These are phyloP conservation scores for Coleophora flavipennella DNA, from an alignment of 2,888 invertebrate species.

Conservation along the genomic window DNA sequence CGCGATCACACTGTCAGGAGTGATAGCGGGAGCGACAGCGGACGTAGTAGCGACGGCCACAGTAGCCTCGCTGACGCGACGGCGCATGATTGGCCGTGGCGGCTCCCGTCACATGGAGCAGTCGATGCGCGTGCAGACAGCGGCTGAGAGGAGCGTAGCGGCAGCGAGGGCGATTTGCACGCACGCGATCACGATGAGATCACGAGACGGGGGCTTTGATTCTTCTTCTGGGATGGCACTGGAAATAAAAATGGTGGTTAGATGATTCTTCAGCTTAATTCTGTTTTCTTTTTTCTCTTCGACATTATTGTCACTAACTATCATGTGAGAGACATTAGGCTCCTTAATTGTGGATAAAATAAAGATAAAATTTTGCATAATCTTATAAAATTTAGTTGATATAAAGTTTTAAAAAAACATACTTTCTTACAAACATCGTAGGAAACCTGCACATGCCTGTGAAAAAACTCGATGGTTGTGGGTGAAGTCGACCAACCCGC, in stretches of 20 bases:
- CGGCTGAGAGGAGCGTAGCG: slow-evolving; percentile 65
- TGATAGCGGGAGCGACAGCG: slow-evolving; percentile 32
- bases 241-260: slow-evolving; percentile 20
- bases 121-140: slow-evolving; percentile 69
- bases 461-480: too few species aligned
- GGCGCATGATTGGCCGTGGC: slow-evolving; percentile 47
- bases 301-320: too few species aligned
- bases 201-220: slow-evolving; percentile 50
- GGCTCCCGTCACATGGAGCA: slow-evolving; percentile 61
- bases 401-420: too few species aligned
- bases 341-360: too few species aligned
- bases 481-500: too few species aligned
- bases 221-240: slow-evolving; percentile 57
- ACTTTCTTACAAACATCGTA: too few species aligned
- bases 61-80: slow-evolving; percentile 51
- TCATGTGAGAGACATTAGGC: too few species aligned
- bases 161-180: slow-evolving; percentile 64
- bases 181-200: slow-evolving; percentile 60
- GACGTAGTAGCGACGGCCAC: slow-evolving; percentile 18
- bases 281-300: not conserved
- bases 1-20: slow-evolving; percentile 29
- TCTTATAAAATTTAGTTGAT: too few species aligned
- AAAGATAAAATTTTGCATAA: too few species aligned
- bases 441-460: too few species aligned
- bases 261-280: not conserved